Evolutionary conservation across 2,797 vertebrate genomes (phyloP).

Genomic region (Phrynocephalus forsythii): DNA sequence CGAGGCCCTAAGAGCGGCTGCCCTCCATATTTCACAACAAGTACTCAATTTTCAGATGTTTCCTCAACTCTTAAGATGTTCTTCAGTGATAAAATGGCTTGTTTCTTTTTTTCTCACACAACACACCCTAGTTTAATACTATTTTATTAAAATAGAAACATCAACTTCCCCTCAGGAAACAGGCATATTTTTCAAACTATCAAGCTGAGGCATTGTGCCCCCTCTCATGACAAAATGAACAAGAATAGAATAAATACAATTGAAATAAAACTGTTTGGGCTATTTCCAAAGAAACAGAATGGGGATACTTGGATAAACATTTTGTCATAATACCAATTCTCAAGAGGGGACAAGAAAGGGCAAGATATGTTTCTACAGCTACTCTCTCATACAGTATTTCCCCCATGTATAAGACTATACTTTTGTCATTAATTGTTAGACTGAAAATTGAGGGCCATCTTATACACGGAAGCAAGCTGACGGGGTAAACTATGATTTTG

Average conservation of each 20-base stretch:
- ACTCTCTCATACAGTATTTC: too few species aligned
- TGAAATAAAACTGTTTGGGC: conserved; percentile 11
- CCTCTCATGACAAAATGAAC: conserved; percentile 8
- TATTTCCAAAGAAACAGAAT: conserved; percentile 15
- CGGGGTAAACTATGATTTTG: too few species aligned
- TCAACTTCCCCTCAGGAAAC: conserved; percentile 36
- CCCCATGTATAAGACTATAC: too few species aligned
- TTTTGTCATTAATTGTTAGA: too few species aligned
- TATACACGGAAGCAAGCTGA: too few species aligned
- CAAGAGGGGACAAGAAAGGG: not conserved
- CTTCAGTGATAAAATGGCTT: conserved; percentile 15
- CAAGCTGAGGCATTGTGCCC: conserved; percentile 12
- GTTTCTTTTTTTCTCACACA: conserved; percentile 9
- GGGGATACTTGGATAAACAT: not conserved
- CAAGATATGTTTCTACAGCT: not conserved
- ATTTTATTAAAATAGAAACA: conserved; percentile 36
- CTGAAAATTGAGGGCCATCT: too few species aligned
- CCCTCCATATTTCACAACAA: not conserved
- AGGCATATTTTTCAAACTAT: conserved; percentile 23
- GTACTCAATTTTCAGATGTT: conserved; percentile 1
- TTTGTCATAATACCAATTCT: not conserved
- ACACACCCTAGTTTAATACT: not conserved
- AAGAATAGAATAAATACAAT: not conserved
- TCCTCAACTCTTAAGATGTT: conserved; percentile 21
- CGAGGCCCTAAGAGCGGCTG: not conserved